Evolutionary conservation across 2,113 vertebrate species (phyloP).

Genomic region (Stigmatopora argus): DNA sequence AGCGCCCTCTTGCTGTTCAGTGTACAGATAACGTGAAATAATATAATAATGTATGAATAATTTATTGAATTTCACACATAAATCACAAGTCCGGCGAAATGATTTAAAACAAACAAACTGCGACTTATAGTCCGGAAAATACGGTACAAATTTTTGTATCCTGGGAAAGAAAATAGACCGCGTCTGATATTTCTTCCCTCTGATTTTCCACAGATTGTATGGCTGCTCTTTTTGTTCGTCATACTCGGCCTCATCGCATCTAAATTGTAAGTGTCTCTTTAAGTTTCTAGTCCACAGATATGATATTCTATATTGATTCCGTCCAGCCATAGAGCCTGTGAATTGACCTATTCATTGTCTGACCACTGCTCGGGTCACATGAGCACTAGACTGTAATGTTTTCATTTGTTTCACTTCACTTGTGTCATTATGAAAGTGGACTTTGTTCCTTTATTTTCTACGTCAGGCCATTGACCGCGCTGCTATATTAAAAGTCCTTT

Average conservation of each 20-base stretch:
- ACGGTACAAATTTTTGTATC: not conserved
- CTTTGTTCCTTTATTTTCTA: slow-evolving; percentile 21
- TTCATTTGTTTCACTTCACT: slow-evolving; percentile 22
- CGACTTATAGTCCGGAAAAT: too few species aligned
- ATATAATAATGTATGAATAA: too few species aligned
- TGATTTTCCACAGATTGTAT: slow-evolving; percentile 52
- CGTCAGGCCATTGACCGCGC: not conserved
- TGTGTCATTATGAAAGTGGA: slow-evolving; percentile 16
- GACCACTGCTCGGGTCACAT: slow-evolving; percentile 15
- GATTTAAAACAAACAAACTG: too few species aligned
- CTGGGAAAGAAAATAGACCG: not conserved
- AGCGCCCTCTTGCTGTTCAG: too few species aligned
- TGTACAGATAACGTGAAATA: too few species aligned
- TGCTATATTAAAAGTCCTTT: not conserved
- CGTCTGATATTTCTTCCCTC: not conserved
- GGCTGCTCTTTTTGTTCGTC: slow-evolving; percentile 60
- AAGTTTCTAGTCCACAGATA: not conserved
- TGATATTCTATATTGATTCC: not conserved
- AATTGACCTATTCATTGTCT: not conserved
- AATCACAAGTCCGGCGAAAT: too few species aligned
- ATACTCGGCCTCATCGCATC: slow-evolving; percentile 63
- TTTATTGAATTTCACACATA: too few species aligned
- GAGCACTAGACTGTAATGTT: slow-evolving; percentile 22
- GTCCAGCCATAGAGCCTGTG: not conserved
- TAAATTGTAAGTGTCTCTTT: slow-evolving; percentile 59